Base-by-base conservation (phyloP, 92 coral and sea anemone genomes). In the Porites rus region DNA sequence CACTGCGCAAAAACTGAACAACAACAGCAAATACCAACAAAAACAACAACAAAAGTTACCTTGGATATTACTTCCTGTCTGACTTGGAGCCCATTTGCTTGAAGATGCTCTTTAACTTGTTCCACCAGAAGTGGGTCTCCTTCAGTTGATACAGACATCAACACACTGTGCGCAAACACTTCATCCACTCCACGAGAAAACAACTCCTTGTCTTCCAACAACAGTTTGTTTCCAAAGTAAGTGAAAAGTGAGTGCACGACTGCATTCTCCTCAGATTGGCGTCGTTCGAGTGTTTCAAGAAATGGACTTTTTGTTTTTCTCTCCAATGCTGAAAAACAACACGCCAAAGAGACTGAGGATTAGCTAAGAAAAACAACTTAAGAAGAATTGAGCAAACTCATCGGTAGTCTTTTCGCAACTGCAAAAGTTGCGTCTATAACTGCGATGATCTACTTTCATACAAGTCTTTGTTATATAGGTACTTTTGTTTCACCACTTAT, bases 91-190 rank as follows among this genome's bases (percentile, higher is more conserved):
- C 98, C 98, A 59, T 93, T 90, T 6, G 97, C 92, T 25, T 86
- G 90, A 60, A 97, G 90, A 69, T 93, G 93, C 52, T 95, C 98
- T 84, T 94, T 92, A 18, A 97, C 86, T 89, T 91, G 94, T 31
- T 93, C 94, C 20, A 85, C 89, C 1, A 97, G 86, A 67, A 86
- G 85, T 28, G 98, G 92, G 22, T 92, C 93, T 12, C 94, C 93
- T 61, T 87, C 95, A 70, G 80, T 83, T 4, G 89, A 86, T 60
- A 89, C 93, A 10, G 96, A 93, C 97, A 94, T 93, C 75, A 97
- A 78, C 1, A 97, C 98, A 74, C 94, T 97, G 79, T 97, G 99
- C 9, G 94, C 90, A 56, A 97, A 97, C 56, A 95, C 96, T n/a
- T 89, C 65, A 78, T 97, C 99, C 12, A 95, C 93, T 18, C 88